Evolutionary conservation across 2,113 vertebrate genomes (phyloP), one percentile per base, ranked within the genome.

Genomic region (Platysternon megacephalum): DNA sequence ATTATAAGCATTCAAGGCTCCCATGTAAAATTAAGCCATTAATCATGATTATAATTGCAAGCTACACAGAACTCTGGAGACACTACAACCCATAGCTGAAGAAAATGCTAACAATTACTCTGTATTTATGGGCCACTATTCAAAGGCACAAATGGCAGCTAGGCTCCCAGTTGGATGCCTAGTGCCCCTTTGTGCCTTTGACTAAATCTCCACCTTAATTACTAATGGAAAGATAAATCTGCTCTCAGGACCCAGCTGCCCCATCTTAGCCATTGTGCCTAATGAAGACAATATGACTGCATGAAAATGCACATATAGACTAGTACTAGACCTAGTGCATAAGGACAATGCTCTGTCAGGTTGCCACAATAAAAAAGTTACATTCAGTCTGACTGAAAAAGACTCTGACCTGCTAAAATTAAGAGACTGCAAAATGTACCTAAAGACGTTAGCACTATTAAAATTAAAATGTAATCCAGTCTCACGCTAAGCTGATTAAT

Each of bases 401-500:
- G 84, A 74, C 58, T 21, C 22, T 14, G 44, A 55, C 80, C 78
- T 49, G 86, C 76, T 86, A 72, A 84, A 93, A 89, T 78, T 13
- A 74, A 83, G 82, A 89, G 21, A 89, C 48, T 87, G 81, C 14
- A 93, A 84, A 87, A 87, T 5, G 12, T 82, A 86, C 95, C 93
- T 89, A 0, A 89, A 95, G 90, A 39, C 32, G 84, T 90, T 79
- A 97, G 88, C 89, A 86, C 92, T 97, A 89, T 91, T 96, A 82
- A 97, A 95, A 97, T 95, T 92, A 93, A 97, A 97, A 92, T 51
- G 42, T 95, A 97, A 97, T 97, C 96, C 96, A 24, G 39, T 46
- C 90, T 93, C 88, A 83, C 16, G 42, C 72, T 95, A 96, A 97
- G 94, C 93, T 93, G 96, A 96, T 97, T 95, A 97, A 93, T 91